Conservation (phyloP, 2,888 invertebrate genomes). For the Trichopoda pennipes region DNA sequence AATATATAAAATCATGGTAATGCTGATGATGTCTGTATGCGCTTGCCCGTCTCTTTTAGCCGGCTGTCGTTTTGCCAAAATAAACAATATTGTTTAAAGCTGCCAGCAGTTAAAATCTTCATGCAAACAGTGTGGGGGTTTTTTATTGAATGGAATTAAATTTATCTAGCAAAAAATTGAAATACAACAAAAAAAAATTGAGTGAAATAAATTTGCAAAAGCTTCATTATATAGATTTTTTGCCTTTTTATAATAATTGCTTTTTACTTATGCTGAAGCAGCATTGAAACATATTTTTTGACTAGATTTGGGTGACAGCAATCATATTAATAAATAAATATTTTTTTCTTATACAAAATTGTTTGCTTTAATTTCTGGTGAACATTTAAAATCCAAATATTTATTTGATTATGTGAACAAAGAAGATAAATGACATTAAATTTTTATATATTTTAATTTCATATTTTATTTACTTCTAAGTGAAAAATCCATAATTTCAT, state of each 20-base stretch:
- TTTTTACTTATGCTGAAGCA: neutral
- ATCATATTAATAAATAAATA: neutral
- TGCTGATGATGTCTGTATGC: constrained; percentile 41
- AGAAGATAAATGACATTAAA: too few species aligned
- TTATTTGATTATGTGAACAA: neutral
- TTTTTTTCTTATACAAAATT: neutral
- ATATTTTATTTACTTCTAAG: neutral
- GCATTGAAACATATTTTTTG: constrained; percentile 13
- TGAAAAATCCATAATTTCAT: neutral
- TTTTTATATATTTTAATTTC: too few species aligned
- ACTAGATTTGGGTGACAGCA: neutral
- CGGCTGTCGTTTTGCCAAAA: constrained; percentile 13
- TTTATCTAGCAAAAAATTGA: constrained; percentile 11
- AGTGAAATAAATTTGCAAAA: constrained; percentile 26
- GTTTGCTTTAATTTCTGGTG: neutral
- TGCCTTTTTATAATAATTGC: constrained; percentile 17
- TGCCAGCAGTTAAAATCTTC: constrained; percentile 34
- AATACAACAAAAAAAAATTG: constrained; percentile 5
- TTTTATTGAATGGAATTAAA: constrained; percentile 52
- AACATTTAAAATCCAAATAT: constrained; percentile 2
- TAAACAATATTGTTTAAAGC: constrained; percentile 33
- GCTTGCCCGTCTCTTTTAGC: constrained; percentile 13
- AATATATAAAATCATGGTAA: constrained; percentile 50
- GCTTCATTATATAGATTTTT: constrained; percentile 2
- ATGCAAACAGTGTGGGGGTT: constrained; percentile 34